These are phyloP conservation scores for Ctenopoma multispine DNA, from an alignment of 2,797 vertebrate species.

Conservation along the genomic window DNA sequence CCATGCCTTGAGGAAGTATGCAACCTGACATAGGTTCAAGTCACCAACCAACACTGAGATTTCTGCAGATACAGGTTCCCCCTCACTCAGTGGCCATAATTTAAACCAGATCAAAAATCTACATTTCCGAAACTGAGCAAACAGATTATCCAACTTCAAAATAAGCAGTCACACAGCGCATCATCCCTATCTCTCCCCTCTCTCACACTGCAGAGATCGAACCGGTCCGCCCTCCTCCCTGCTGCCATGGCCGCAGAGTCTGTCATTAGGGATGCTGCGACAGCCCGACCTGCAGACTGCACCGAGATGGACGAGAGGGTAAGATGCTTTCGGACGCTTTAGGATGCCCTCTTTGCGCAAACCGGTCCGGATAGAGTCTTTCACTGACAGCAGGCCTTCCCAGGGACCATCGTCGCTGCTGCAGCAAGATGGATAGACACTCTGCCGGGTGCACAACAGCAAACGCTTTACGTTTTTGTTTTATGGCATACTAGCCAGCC, in stretches of 20 bases:
- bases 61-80: too few relatives aligned
- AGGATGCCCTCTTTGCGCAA: neutral
- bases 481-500: neutral
- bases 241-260: conserved; percentile 77
- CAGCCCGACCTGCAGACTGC: conserved; percentile 51
- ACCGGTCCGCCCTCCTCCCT: conserved; percentile 39
- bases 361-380: neutral
- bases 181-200: neutral
- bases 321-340: conserved; percentile 35
- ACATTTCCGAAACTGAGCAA: neutral
- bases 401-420: neutral
- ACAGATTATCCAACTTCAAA: neutral
- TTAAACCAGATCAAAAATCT: too few relatives aligned
- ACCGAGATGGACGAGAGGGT: conserved; percentile 81
- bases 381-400: conserved; percentile 8
- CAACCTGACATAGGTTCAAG: too few relatives aligned
- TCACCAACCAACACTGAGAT: too few relatives aligned
- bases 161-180: conserved; percentile 5
- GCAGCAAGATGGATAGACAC: conserved; percentile 11
- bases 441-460: conserved; percentile 1
- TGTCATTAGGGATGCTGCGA: conserved; percentile 52
- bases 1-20: too few relatives aligned
- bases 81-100: too few relatives aligned
- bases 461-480: neutral
- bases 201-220: conserved; percentile 8